Base-by-base conservation (phyloP, 2,888 invertebrate genomes). In the Heteromurus nitidus region DNA sequence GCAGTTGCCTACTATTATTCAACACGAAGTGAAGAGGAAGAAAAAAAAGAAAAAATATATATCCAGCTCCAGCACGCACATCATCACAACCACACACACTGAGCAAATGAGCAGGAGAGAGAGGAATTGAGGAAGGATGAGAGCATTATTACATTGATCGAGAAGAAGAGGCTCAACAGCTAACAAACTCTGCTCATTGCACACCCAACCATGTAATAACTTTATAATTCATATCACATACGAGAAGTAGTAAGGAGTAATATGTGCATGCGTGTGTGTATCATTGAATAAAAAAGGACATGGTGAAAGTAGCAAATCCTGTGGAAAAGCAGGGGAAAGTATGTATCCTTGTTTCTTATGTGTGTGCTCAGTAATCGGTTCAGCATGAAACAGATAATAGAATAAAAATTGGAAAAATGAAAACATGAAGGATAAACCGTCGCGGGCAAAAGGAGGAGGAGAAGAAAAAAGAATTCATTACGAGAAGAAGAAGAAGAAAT, bases 91-190 rank as follows among this genome's bases (percentile, higher is more conserved):
- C 55, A 11, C 55, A 26, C 9, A 3, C 31, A 50, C 22, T 26
- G 60, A 73, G 64, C 64, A 65, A 65, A 53, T 28, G n/a, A 36
- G n/a, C n/a, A 75, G 16, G 22, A 28, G 69, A 26, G 18, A 68
- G 50, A 26, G 22, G 72, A 60, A 60, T 60, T 60, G 28, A 72
- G 47, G 60, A 72, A 50, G n/a, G n/a, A n/a, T n/a, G n/a, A n/a
- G n/a, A 64, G 28, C n/a, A 72, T 72, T 72, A 53, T 28, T 24
- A 44, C 36, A 60, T 72, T 72, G 72, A 58, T 72, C 72, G 72
- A n/a, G n/a, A n/a, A 30, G 31, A 50, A 30, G 26, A 22, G 36
- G 36, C 69, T 69, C 55, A 55, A 36, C 69, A 69, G 55, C 69
- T 69, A 28, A 28, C 28, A n/a, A n/a, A 31, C 22, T 22, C 36